Percentiles rank a stretch among this genome's conserved stretches.
Conservation (phyloP, 2,113 vertebrate species). For the Mastomys coucha region DNA sequence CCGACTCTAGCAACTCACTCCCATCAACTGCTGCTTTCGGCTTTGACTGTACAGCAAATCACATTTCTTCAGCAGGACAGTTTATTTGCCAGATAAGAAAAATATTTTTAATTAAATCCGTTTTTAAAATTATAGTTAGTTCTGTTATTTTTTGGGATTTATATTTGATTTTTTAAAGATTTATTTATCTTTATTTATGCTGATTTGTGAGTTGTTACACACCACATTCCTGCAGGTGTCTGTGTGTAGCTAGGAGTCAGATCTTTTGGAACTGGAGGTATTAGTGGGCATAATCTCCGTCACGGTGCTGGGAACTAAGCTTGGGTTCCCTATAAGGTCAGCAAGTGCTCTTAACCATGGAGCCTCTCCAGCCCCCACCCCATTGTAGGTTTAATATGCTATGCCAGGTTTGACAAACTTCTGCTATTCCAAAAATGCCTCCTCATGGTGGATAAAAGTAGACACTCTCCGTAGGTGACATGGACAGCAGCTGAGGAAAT, state of each 20-base stretch:
- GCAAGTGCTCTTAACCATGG: neutral
- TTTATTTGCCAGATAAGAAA: neutral
- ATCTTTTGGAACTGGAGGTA: neutral
- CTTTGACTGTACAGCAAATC: neutral
- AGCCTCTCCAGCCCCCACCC: neutral
- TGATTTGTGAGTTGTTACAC: neutral
- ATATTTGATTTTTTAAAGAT: neutral
- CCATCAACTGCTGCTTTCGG: neutral
- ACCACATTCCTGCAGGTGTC: no score
- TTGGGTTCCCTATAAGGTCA: neutral
- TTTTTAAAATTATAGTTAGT: conserved; percentile 45
- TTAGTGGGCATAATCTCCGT: no score
- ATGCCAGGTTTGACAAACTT: neutral
- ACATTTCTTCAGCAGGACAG: neutral
- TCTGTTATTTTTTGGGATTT: neutral
- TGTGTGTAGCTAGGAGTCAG: no score
- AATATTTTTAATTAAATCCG: conserved; percentile 6
- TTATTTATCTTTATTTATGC: neutral
- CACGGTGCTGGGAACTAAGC: neutral
- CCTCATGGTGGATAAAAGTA: neutral
- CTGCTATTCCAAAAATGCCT: neutral
- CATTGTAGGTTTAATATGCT: neutral
- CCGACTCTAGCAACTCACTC: neutral
- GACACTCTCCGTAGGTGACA: neutral
- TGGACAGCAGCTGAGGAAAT: neutral